Evolutionary conservation across 2,113 vertebrate species (phyloP).

Genomic region (Conger conger): DNA sequence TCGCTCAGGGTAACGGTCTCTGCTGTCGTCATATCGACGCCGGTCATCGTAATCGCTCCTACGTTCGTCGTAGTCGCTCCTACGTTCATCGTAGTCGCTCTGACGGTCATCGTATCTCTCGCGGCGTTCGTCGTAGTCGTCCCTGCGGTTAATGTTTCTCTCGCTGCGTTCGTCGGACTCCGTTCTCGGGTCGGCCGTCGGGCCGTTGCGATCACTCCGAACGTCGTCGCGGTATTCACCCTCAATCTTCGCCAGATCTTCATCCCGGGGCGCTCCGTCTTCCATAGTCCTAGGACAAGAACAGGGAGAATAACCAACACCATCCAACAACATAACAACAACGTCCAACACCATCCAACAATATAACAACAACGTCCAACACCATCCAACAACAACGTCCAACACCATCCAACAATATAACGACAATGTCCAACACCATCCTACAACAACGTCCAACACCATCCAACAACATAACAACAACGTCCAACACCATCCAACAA

Average conservation of each 20-base stretch:
- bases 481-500: too few species aligned
- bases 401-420: too few species aligned
- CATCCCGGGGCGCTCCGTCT: not conserved
- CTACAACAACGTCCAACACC: too few species aligned
- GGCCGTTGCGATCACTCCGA: not conserved
- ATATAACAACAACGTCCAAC: too few species aligned
- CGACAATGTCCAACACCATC: too few species aligned
- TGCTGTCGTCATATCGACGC: not conserved
- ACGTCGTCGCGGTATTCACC: not conserved
- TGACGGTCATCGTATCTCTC: not conserved
- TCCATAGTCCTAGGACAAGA: not conserved
- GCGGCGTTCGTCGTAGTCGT: not conserved
- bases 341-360: too few species aligned
- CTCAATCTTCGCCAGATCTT: not conserved
- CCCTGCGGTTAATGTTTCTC: not conserved
- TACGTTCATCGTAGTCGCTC: not conserved
- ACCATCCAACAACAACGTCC: too few species aligned
- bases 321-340: too few species aligned
- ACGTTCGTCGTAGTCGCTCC: not conserved
- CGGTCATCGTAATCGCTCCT: not conserved
- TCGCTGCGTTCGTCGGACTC: not conserved
- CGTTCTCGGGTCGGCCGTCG: not conserved
- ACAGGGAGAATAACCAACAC: not conserved
- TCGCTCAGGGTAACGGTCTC: not conserved
- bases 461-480: too few species aligned